Evolutionary conservation across 2,888 invertebrate genomes (phyloP).

Genomic region (Leptinotarsa rubiginosa): DNA sequence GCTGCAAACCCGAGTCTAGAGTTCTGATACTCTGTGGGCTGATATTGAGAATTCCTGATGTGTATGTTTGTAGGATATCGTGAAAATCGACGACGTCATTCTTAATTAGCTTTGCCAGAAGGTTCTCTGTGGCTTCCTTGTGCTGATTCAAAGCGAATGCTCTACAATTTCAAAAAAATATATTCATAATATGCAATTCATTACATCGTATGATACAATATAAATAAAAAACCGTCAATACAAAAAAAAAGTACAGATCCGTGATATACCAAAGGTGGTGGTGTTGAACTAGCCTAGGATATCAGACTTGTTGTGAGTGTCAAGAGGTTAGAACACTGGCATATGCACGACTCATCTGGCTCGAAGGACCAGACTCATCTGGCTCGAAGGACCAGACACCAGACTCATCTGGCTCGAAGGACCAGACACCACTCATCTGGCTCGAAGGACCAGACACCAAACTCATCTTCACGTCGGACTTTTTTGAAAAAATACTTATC

Average conservation of each 20-base stretch:
- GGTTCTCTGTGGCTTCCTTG: constrained; percentile 63
- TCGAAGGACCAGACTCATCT: too few species aligned
- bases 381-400: too few species aligned
- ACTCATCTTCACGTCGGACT: too few species aligned
- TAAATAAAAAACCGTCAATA: not conserved
- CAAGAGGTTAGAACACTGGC: too few species aligned
- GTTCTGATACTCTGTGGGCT: constrained; percentile 62
- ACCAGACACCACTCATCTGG: too few species aligned
- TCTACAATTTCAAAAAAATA: constrained; percentile 53
- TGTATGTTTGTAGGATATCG: constrained; percentile 63
- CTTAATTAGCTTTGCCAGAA: constrained; percentile 64
- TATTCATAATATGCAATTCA: not conserved
- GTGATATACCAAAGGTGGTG: too few species aligned
- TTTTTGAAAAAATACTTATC: not conserved
- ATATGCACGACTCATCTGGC: too few species aligned
- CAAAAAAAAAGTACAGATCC: too few species aligned
- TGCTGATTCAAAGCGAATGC: constrained; percentile 67
- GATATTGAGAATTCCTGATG: constrained; percentile 62
- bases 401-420: too few species aligned
- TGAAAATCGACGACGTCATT: constrained; percentile 57
- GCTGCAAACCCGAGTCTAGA: constrained; percentile 60
- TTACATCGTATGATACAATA: not conserved
- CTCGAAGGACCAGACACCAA: too few species aligned
- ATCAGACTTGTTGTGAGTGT: too few species aligned
- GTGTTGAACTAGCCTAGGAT: too few species aligned